phyloP scores from a whole-genome alignment of 2,888 invertebrate genomes.

The Ichneumon xanthorius region DNA sequence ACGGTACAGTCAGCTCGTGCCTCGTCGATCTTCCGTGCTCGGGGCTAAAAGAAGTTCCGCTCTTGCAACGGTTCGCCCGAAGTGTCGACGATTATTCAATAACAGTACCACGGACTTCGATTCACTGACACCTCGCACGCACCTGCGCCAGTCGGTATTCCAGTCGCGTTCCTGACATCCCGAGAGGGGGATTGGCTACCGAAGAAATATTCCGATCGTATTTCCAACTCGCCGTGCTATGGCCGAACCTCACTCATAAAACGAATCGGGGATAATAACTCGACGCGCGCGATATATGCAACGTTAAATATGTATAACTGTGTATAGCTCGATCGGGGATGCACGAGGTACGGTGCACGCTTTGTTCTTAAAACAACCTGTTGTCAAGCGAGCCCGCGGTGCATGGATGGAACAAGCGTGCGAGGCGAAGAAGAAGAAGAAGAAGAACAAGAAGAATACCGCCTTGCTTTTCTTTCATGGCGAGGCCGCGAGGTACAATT shows the following conservation, averaged over 20 bases:
- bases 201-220: slow-evolving; percentile 23
- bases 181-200: not conserved
- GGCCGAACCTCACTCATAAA: not conserved
- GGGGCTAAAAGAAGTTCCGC: not conserved
- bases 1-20: not conserved
- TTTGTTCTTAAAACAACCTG: slow-evolving; percentile 43
- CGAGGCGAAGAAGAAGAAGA: slow-evolving; percentile 21
- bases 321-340: slow-evolving; percentile 9
- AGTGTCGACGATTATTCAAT: not conserved
- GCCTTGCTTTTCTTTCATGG: not conserved
- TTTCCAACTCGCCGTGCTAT: slow-evolving; percentile 6
- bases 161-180: not conserved
- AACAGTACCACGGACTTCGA: slow-evolving; percentile 3
- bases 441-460: slow-evolving; percentile 15
- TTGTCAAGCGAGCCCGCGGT: slow-evolving; percentile 13
- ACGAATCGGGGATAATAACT: slow-evolving; percentile 17
- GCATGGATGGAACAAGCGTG: not conserved
- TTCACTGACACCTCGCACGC: slow-evolving; percentile 22
- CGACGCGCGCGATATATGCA: not conserved
- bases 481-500: not conserved
- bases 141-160: slow-evolving; percentile 3
- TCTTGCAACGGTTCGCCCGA: not conserved
- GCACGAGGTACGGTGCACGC: slow-evolving; percentile 17
- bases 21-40: not conserved
- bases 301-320: slow-evolving; percentile 43